Evolutionary conservation across 2,797 vertebrate genomes (phyloP).

Genomic region (Clamator glandarius): DNA sequence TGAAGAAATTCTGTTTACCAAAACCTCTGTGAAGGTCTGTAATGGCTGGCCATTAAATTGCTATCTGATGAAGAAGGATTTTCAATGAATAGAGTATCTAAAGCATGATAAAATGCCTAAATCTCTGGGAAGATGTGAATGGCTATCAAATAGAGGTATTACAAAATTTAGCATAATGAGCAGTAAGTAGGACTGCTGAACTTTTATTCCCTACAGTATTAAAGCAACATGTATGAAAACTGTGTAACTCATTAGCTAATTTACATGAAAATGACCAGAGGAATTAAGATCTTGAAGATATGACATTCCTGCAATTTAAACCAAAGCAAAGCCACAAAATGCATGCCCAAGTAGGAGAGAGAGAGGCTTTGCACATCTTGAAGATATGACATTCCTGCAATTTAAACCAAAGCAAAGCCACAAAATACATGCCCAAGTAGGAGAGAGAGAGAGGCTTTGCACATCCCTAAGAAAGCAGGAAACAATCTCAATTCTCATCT

Average conservation of each 20-base stretch:
- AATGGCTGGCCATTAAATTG: conserved; percentile 10
- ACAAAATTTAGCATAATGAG: neutral
- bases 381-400: neutral
- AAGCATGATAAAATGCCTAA: neutral
- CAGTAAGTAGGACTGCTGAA: neutral
- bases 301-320: neutral
- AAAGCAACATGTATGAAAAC: neutral
- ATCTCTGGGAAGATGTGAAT: neutral
- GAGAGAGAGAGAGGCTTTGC: neutral
- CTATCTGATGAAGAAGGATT: neutral
- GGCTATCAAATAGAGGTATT: neutral
- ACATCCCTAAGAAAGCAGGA: neutral
- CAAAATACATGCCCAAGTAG: neutral
- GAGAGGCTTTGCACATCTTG: neutral
- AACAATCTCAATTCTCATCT: neutral
- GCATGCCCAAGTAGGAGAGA: neutral
- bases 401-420: neutral
- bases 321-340: neutral
- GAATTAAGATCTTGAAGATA: neutral
- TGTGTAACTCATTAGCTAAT: neutral
- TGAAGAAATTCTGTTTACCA: neutral
- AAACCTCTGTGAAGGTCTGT: neutral
- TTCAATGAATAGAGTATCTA: neutral
- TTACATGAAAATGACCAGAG: neutral
- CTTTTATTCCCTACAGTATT: neutral